Conservation (phyloP, 2,888 invertebrate genomes). For the Trissoscelio sp. region DNA sequence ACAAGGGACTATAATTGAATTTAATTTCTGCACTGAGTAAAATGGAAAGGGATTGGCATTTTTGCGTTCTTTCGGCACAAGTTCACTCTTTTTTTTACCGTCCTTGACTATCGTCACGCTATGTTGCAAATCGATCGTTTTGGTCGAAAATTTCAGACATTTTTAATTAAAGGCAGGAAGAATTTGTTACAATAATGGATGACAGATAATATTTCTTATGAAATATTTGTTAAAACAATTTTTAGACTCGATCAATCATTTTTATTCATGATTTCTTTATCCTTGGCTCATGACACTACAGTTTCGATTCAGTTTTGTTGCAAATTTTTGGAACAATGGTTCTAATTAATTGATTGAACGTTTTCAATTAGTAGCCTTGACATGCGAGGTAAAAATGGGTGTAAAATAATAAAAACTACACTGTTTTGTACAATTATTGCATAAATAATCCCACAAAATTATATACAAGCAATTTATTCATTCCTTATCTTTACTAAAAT, state of each 20-base stretch:
- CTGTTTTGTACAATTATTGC: conserved; percentile 23
- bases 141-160: neutral
- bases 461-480: conserved; percentile 18
- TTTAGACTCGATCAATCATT: neutral
- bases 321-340: too few relatives aligned
- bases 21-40: conserved; percentile 20
- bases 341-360: too few relatives aligned
- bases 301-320: neutral
- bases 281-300: neutral
- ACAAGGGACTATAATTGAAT: conserved; percentile 23
- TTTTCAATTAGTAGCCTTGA: too few relatives aligned
- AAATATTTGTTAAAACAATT: too few relatives aligned
- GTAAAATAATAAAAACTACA: too few relatives aligned
- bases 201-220: too few relatives aligned
- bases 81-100: neutral
- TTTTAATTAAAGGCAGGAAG: too few relatives aligned
- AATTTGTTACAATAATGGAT: too few relatives aligned
- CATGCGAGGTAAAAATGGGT: too few relatives aligned
- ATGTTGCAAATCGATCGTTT: neutral
- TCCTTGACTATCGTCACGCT: neutral
- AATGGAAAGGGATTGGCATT: conserved; percentile 22
- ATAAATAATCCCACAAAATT: conserved; percentile 18
- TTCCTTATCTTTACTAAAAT: conserved; percentile 37
- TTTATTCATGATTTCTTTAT: neutral
- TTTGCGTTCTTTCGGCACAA: neutral